Percentiles rank a stretch among this genome's conserved stretches.
These are phyloP conservation scores for Idaea biselata DNA, from an alignment of 2,888 invertebrate species.

Conservation along the genomic window DNA sequence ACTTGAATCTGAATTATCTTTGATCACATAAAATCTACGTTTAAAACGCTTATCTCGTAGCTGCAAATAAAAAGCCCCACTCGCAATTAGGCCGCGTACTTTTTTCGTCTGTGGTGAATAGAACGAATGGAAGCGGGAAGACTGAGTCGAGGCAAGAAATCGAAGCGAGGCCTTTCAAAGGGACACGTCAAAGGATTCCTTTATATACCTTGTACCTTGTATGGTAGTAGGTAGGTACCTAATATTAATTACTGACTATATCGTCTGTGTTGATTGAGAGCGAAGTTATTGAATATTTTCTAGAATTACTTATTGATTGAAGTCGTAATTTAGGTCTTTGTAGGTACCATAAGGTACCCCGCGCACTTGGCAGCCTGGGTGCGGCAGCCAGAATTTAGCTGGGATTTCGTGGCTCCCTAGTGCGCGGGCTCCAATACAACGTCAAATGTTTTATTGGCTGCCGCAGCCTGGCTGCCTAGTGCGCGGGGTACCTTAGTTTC, in stretches of 20 bases:
- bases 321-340: not conserved
- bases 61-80: conserved; percentile 47
- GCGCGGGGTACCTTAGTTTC: too few relatives aligned
- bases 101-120: conserved; percentile 51
- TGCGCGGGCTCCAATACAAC: too few relatives aligned
- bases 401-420: too few relatives aligned
- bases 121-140: conserved; percentile 36
- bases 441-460: too few relatives aligned
- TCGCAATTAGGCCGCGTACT: conserved; percentile 59
- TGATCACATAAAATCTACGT: not conserved
- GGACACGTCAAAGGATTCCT: conserved; percentile 22
- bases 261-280: not conserved
- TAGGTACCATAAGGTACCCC: too few relatives aligned
- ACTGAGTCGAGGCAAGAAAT: conserved; percentile 41
- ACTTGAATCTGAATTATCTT: not conserved
- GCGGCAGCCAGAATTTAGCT: too few relatives aligned
- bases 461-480: too few relatives aligned
- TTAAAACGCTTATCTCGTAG: conserved; percentile 33
- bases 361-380: too few relatives aligned
- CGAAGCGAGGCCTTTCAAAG: conserved; percentile 49
- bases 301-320: not conserved
- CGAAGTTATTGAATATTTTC: not conserved
- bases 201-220: conserved; percentile 4
- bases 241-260: not conserved
- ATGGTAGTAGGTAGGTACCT: conserved; percentile 1